phyloP scores from a whole-genome alignment of 2,888 invertebrate genomes.

The Stenurella melanura region DNA sequence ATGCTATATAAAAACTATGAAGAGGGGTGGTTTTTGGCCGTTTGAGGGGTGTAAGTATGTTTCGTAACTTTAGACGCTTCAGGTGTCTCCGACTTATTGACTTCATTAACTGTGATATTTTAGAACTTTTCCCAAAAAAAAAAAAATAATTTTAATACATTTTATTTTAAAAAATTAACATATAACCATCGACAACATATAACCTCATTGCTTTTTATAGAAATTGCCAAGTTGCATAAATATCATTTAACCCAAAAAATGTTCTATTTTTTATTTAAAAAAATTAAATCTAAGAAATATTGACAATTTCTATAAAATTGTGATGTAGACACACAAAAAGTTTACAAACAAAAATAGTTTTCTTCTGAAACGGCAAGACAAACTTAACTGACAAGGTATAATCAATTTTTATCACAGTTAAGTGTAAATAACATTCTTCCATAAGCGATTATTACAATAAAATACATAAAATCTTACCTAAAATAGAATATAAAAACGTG shows the following conservation, averaged over 20 bases:
- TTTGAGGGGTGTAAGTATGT: no score
- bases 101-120: no score
- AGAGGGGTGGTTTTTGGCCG: no score
- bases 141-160: neutral
- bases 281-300: neutral
- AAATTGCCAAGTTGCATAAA: constrained; percentile 16
- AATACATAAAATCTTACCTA: neutral
- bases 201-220: neutral
- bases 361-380: neutral
- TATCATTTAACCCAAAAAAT: neutral
- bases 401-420: constrained; percentile 36
- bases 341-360: neutral
- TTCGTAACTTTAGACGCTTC: no score
- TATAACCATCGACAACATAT: constrained; percentile 33
- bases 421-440: constrained; percentile 20
- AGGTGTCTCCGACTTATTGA: no score
- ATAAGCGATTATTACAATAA: neutral
- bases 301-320: constrained; percentile 16
- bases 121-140: neutral
- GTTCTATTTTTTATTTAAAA: neutral
- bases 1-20: no score
- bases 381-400: constrained; percentile 11
- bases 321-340: neutral
- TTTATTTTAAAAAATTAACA: constrained; percentile 26
- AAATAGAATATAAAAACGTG: neutral